Percentiles rank a stretch among this genome's conserved stretches.
Evolutionary conservation across 1,140 invertebrate genomes (phyloP).

Genomic region (Sogatella furcifera): DNA sequence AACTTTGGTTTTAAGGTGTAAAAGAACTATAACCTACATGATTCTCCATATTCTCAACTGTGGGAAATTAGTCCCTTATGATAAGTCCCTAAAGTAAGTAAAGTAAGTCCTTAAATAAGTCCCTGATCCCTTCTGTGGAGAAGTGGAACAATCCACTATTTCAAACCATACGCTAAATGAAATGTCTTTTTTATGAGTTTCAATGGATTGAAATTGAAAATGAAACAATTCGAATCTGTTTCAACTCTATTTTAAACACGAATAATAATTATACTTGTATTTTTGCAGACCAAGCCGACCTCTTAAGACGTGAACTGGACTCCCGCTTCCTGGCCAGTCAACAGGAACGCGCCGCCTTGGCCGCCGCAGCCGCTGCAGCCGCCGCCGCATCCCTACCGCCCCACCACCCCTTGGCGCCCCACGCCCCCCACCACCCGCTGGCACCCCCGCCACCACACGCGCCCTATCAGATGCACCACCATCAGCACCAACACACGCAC

Average conservation of each 20-base stretch:
- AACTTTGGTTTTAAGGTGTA: no score
- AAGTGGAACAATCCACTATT: no score
- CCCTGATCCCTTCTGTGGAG: no score
- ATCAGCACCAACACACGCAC: slow-evolving; percentile 84
- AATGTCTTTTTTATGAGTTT: no score
- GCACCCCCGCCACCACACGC: slow-evolving; percentile 38
- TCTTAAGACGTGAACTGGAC: slow-evolving; percentile 83
- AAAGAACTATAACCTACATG: no score
- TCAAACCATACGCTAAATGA: no score
- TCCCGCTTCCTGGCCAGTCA: slow-evolving; percentile 75
- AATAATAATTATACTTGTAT: no score
- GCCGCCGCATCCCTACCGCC: slow-evolving; percentile 62
- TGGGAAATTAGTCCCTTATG: no score
- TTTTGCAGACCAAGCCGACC: slow-evolving; percentile 62
- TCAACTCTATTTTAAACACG: no score
- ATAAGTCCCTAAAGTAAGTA: no score
- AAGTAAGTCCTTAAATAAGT: no score
- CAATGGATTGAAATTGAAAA: not conserved
- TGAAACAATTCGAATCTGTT: slow-evolving; percentile 5
- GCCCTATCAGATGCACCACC: slow-evolving; percentile 77
- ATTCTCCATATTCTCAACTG: no score
- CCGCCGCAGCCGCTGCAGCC: slow-evolving; percentile 22
- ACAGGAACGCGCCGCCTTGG: slow-evolving; percentile 44
- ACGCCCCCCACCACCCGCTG: slow-evolving; percentile 68
- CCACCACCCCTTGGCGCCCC: slow-evolving; percentile 58